Percentiles rank a stretch among this genome's conserved stretches.
Evolutionary conservation across 2,888 invertebrate species (phyloP).

Genomic region (Caenorhabditis sp.): DNA sequence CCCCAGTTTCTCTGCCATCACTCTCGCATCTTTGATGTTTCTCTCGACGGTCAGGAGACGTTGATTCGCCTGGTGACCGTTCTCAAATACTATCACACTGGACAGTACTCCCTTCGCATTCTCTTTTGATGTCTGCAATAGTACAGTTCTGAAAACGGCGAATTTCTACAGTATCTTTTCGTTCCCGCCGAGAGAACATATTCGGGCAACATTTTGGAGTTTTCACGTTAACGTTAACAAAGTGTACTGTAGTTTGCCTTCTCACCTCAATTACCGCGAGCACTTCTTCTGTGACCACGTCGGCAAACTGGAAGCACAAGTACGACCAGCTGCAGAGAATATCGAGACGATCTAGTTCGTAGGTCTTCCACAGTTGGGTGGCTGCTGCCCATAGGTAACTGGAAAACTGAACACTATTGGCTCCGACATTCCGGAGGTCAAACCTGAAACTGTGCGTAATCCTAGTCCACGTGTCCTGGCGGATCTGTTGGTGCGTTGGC

Average conservation of each 20-base stretch:
- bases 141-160: not conserved
- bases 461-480: constrained; percentile 62
- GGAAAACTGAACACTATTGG: constrained; percentile 8
- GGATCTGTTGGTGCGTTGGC: constrained; percentile 54
- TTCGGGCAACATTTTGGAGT: too few species aligned
- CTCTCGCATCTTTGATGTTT: constrained; percentile 59
- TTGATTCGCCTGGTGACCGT: constrained; percentile 69
- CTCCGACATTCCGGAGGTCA: not conserved
- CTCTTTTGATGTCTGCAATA: constrained; percentile 56
- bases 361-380: constrained; percentile 64
- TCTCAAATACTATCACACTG: constrained; percentile 65
- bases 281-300: constrained; percentile 63
- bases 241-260: too few species aligned
- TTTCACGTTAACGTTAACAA: not conserved
- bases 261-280: constrained; percentile 55
- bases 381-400: constrained; percentile 68
- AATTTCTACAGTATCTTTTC: not conserved
- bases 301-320: constrained; percentile 64
- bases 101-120: constrained; percentile 53
- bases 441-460: constrained; percentile 67
- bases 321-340: constrained; percentile 69
- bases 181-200: not conserved
- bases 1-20: constrained; percentile 56
- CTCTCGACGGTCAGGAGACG: constrained; percentile 67
- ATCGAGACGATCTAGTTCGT: constrained; percentile 67